Evolutionary conservation across 2,888 invertebrate species (phyloP).

Genomic region (Schrankia costaestrigalis): DNA sequence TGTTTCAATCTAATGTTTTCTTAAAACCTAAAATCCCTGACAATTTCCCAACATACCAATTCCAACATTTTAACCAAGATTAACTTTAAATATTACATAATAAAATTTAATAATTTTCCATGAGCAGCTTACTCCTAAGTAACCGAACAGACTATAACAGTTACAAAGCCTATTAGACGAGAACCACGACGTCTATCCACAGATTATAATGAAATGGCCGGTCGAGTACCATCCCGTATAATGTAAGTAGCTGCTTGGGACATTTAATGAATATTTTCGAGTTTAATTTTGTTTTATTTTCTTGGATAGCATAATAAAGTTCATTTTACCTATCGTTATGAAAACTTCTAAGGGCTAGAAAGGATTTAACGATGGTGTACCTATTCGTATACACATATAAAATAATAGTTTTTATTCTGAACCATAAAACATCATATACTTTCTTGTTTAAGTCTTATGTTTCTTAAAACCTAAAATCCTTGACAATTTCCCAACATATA

Average conservation of each 20-base stretch:
- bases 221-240: conserved; percentile 23
- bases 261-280: conserved; percentile 19
- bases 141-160: conserved; percentile 21
- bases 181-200: conserved; percentile 16
- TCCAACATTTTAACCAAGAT: too few relatives aligned
- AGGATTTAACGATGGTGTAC: too few relatives aligned
- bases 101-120: conserved; percentile 31
- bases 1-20: too few relatives aligned
- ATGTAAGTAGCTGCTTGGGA: conserved; percentile 16
- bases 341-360: background rate
- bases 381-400: too few relatives aligned
- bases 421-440: too few relatives aligned
- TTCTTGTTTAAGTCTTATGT: too few relatives aligned
- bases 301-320: background rate
- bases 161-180: conserved; percentile 23
- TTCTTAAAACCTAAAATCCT: too few relatives aligned
- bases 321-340: too few relatives aligned
- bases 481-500: too few relatives aligned
- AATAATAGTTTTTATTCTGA: too few relatives aligned
- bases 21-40: too few relatives aligned
- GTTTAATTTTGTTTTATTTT: conserved; percentile 15
- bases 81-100: conserved; percentile 23
- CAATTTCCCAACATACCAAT: too few relatives aligned
- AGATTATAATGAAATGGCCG: conserved; percentile 31
- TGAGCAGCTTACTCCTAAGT: conserved; percentile 9